Base-by-base conservation (phyloP, 2,113 vertebrate genomes). In the Xenotilapia caudafasciata region DNA sequence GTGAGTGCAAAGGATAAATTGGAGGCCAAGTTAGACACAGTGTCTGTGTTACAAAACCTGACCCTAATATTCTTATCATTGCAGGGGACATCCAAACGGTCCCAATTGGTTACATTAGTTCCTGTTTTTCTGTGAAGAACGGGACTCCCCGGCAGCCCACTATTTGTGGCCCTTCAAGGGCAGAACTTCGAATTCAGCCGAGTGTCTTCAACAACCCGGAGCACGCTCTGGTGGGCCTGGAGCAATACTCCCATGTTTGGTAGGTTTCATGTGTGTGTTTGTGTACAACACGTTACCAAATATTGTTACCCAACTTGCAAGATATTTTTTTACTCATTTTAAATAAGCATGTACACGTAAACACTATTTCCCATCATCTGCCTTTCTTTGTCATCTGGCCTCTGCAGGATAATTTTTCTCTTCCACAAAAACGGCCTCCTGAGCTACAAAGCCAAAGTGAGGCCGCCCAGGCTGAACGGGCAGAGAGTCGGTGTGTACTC, bases 381-480 rank as follows among this genome's bases (percentile, higher is more conserved):
- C 70, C 12, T 51, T 11, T 68, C 9, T 85, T 19, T 86, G 15
- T 81, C 80, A 58, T 51, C 33, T 77, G 55, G n/a, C 85, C 62
- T 54, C 6, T 68, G 14, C 88, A 98, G 98, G 98, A 95, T 98
- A 55, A 96, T 98, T 82, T 98, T 98, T 93, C 92, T 98, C 83
- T 98, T 98, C 92, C 97, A 98, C 87, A 97, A 97, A 95, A 98
- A 98, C 7, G 98, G 97, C 3, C 97, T 96, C 93, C 93, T 97
- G 92, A 97, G 92, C 84, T 96, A 82, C 86, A 98, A 97, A 94
- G 97, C 97, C 60, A 98, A 98, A 94, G 98, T 98, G 79, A 97
- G 97, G 79, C 98, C 98, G 31, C 98, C 98, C 1, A 90, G 98
- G 31, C 95, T 98, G 53, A 96, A 98, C 14, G 98, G 98, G 9